Conservation (phyloP, 2,888 invertebrate genomes). For the Crossocerus cetratus region DNA sequence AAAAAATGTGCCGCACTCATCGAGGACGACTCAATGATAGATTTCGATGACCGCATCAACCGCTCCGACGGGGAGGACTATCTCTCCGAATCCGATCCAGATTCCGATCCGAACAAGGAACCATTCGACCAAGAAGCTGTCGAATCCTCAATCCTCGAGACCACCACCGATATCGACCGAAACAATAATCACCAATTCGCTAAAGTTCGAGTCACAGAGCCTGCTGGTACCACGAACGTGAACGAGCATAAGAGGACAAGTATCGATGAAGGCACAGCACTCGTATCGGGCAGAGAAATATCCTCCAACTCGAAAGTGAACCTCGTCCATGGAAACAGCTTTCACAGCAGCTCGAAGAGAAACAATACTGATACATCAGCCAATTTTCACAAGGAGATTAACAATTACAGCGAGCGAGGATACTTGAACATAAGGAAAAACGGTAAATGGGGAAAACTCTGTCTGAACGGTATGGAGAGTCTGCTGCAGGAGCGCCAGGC, state of each 20-base stretch:
- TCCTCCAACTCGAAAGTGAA: constrained; percentile 52
- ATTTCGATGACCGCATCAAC: background rate
- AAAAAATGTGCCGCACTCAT: constrained; percentile 81
- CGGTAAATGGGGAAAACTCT: constrained; percentile 88
- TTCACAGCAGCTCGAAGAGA: constrained; percentile 46
- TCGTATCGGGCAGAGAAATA: constrained; percentile 63
- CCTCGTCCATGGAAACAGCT: constrained; percentile 38
- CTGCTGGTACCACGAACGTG: background rate
- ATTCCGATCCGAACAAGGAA: constrained; percentile 20
- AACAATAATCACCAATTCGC: constrained; percentile 11
- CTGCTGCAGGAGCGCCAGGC: constrained; percentile 80
- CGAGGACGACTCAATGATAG: constrained; percentile 59
- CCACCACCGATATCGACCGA: constrained; percentile 50
- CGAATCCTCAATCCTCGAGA: constrained; percentile 62
- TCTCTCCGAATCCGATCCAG: background rate
- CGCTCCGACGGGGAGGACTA: background rate
- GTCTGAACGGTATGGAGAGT: constrained; percentile 83
- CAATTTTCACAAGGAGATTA: constrained; percentile 62
- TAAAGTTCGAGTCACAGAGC: constrained; percentile 11
- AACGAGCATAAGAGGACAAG: background rate
- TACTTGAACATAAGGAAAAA: constrained; percentile 86
- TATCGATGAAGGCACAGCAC: background rate
- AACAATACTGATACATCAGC: constrained; percentile 27
- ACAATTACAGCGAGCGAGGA: constrained; percentile 78
- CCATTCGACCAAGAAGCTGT: constrained; percentile 61